Evolutionary conservation across 2,797 vertebrate genomes (phyloP), one percentile per base, ranked within the genome.

Genomic region (Tapera naevia): DNA sequence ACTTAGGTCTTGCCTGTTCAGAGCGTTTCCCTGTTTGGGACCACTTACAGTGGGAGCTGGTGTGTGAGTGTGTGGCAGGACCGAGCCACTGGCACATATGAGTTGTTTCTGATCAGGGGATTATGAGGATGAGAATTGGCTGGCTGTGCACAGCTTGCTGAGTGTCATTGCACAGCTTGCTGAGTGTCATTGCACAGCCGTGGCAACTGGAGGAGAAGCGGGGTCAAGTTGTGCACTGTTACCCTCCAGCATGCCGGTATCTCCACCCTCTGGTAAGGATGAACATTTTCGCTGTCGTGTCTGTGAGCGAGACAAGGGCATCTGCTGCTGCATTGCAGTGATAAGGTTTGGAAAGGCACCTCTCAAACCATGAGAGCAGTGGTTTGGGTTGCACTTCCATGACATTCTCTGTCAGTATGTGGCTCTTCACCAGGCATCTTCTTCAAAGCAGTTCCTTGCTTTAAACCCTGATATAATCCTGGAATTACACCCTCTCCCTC

Each of bases 11-110:
- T 73, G 46, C 30, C 56, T 89, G 13, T 89, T 61, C 45, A 28
- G 62, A 61, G 9, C 2, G 1, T 82, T 74, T 54, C 30, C 53
- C 13, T 1, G 0, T 62, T 84, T 72, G 67, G 51, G 28, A 30
- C 39, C 0, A 0, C 71, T 69, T 48, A 17, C 0, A 0, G 50
- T 33, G 41, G 25, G 21, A 78, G 61, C 23, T 2, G 5, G 25
- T 0, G 1, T 28, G 57, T 0, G 2, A 12, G 12, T 45, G 62
- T 35, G 43, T 18, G 16, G 61, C 32, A 86, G 28, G 66, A 50
- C n/a, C 0, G 8, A 75, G 2, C 24, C 35, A n/a, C 25, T 76
- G 74, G 8, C 13, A 11, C 30, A 84, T 75, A 23, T 3, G 54
- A 23, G 65, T 43, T 58, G 10, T 11, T 45, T 67, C 10, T 90